These are phyloP conservation scores for Isotomurus palustris DNA, from an alignment of 2,888 invertebrate species.

Conservation along the genomic window DNA sequence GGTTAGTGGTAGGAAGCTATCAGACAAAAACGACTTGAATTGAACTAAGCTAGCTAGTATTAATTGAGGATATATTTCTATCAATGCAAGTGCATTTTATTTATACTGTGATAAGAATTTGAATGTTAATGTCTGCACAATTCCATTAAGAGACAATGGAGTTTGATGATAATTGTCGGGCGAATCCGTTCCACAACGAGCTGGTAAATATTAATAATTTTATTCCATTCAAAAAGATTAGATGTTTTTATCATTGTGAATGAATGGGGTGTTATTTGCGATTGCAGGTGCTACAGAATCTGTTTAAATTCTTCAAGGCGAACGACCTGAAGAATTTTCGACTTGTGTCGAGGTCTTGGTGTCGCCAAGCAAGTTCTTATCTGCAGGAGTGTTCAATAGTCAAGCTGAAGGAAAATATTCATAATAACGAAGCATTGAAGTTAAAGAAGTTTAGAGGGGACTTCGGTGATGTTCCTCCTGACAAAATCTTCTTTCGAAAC, in stretches of 20 bases:
- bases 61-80: too few species aligned
- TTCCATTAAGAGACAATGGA: not conserved
- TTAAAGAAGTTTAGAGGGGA: constrained; percentile 8
- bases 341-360: constrained; percentile 25
- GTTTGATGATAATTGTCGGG: not conserved
- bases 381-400: constrained; percentile 30
- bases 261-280: not conserved
- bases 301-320: constrained; percentile 26
- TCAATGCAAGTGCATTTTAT: too few species aligned
- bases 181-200: not conserved
- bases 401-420: constrained; percentile 14
- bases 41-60: too few species aligned
- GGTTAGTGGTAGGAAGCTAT: too few species aligned
- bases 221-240: not conserved
- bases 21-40: too few species aligned
- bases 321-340: constrained; percentile 30
- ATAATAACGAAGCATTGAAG: constrained; percentile 18
- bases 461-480: not conserved
- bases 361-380: constrained; percentile 20
- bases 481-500: constrained; percentile 25
- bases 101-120: too few species aligned
- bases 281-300: constrained; percentile 29
- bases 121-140: too few species aligned
- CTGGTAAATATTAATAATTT: constrained; percentile 1
- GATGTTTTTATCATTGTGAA: too few species aligned